A percentile compares a stretch with the other conserved stretches of the same genome.
Evolutionary conservation across 2,113 vertebrate genomes (phyloP).

Genomic region (Spermophilus dauricus): DNA sequence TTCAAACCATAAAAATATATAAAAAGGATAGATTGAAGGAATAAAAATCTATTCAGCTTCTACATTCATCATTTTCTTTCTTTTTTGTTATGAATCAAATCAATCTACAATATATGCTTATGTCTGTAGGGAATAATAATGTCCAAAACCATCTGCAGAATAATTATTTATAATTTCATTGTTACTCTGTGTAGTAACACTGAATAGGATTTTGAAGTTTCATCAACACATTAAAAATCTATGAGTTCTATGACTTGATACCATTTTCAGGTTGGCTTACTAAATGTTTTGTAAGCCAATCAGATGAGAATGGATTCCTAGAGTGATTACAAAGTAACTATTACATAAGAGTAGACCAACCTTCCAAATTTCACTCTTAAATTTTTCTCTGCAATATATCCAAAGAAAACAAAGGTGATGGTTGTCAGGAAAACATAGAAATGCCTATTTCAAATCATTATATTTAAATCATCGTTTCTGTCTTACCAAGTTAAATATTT

Average conservation of each 20-base stretch:
- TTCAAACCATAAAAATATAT: background rate
- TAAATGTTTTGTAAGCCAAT: background rate
- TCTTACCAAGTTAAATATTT: background rate
- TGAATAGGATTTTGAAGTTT: background rate
- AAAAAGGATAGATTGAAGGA: background rate
- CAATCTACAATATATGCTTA: background rate
- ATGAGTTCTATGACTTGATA: background rate
- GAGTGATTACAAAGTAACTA: background rate
- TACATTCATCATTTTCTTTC: background rate
- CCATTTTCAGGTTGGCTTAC: background rate
- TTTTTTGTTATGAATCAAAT: background rate
- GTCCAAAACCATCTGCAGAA: background rate
- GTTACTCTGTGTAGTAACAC: background rate
- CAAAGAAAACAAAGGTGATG: background rate
- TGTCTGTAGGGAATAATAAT: background rate
- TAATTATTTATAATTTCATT: background rate
- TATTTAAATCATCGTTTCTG: background rate
- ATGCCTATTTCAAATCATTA: background rate
- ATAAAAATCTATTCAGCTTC: background rate
- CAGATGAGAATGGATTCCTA: background rate
- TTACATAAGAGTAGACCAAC: background rate
- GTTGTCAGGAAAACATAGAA: background rate
- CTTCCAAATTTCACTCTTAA: background rate
- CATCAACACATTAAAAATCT: background rate
- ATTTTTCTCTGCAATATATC: background rate